Base-by-base conservation (phyloP, 2,797 vertebrate genomes). In the Eulemur rubriventer region DNA sequence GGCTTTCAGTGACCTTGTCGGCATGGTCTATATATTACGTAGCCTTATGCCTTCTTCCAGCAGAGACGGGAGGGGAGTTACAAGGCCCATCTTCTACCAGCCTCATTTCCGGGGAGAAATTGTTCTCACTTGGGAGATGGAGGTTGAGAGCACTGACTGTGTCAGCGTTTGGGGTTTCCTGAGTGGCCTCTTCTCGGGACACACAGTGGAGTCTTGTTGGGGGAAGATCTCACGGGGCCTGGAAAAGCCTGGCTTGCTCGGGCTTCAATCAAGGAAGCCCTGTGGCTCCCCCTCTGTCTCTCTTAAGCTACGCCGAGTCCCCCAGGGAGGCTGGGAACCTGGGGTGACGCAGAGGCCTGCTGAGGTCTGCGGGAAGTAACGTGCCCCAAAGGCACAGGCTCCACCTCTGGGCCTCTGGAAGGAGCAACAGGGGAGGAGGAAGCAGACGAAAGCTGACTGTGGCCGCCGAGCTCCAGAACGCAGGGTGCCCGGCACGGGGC, bases 391-490 rank as follows among this genome's bases (percentile, higher is more conserved):
- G 52, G 59, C 84, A 59, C 30, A 78, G 75, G 63, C 41, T 26
- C n/a, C 18, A 4, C 12, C 17, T 33, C 55, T 28, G 89, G 96
- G 95, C 67, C 86, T 92, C n/a, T 4, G 24, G 52, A 75, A 50
- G 79, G 88, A 76, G 38, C 0, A 14, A 46, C 7, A 7, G 50
- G 48, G 75, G 17, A 72, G 94, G 50, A 65, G 84, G 96, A 65
- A 80, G 86, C 75, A 38, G 78, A 69, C 12, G 95, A 97, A 97
- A 97, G 97, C 96, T 95, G 96, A 89, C 28, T 4, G 0, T 78
- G 88, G 93, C 30, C 43, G 12, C 78, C n/a, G 69, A 80, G 89
- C 67, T 88, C 72, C 78, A 63, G 48, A 18, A 52, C 0, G 1
- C 38, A 57, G 95, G 90, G 41, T 8, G 50, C 89, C 89, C 11